Conservation (phyloP, 2,113 vertebrate species). For the Chaenogobius annularis region DNA sequence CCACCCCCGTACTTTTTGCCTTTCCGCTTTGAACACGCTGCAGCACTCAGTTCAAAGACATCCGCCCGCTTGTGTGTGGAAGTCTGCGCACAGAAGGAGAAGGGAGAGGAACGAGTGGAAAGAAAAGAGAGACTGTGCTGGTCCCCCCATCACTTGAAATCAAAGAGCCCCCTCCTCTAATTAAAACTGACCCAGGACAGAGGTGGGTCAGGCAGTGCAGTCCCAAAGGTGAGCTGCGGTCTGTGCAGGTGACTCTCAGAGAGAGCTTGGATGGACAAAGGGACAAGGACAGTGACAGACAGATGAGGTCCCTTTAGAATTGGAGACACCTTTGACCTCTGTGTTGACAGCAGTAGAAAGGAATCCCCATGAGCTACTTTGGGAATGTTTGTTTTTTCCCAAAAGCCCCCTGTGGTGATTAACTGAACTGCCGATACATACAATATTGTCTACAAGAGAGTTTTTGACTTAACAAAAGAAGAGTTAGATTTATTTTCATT, state of each 20-base stretch:
- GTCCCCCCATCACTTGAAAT: constrained; percentile 54
- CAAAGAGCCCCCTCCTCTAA: constrained; percentile 67
- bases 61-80: constrained; percentile 37
- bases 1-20: constrained; percentile 64
- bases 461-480: not conserved
- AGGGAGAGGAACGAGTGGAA: constrained; percentile 44
- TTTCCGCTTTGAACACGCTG: constrained; percentile 75
- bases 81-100: constrained; percentile 49
- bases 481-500: too few species aligned
- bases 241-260: constrained; percentile 13
- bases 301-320: constrained; percentile 5
- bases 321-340: constrained; percentile 34
- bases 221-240: constrained; percentile 45
- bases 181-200: constrained; percentile 68
- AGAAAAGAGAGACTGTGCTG: constrained; percentile 35
- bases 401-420: not conserved
- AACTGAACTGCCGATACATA: not conserved
- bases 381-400: not conserved
- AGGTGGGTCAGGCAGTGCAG: constrained; percentile 18
- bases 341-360: constrained; percentile 6
- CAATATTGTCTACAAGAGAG: not conserved
- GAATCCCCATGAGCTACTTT: not conserved
- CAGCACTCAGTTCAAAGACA: constrained; percentile 77
- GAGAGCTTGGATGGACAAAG: constrained; percentile 10
- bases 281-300: constrained; percentile 5